Conservation (phyloP, 2,797 vertebrate genomes). For the Adrianichthys oophorus region DNA sequence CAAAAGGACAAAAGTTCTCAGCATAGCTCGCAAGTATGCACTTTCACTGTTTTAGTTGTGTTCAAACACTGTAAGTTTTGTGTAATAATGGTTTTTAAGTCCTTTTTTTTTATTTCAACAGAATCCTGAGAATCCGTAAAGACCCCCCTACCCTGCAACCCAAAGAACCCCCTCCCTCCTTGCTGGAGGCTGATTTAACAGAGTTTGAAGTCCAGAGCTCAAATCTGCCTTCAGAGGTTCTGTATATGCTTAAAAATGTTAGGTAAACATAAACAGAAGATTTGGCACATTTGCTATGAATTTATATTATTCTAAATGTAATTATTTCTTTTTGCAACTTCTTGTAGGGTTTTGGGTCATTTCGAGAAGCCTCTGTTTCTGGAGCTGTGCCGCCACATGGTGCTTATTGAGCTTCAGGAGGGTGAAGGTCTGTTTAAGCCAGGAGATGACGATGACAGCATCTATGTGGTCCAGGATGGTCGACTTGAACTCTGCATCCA, state of each 20-base stretch:
- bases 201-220: conserved; percentile 96
- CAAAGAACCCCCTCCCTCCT: conserved; percentile 92
- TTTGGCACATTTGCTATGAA: not conserved
- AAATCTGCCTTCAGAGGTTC: conserved; percentile 91
- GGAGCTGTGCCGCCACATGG: conserved; percentile 96
- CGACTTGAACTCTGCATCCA: conserved; percentile 90
- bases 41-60: not conserved
- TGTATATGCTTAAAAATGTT: conserved; percentile 99
- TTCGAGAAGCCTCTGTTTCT: conserved; percentile 97
- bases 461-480: conserved; percentile 95
- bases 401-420: conserved; percentile 91
- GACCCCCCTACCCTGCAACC: conserved; percentile 92
- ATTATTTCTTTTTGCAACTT: conserved; percentile 31
- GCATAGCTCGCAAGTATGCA: conserved; percentile 89
- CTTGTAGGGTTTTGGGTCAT: conserved; percentile 90
- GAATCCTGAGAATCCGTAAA: conserved; percentile 91
- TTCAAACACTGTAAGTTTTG: not conserved
- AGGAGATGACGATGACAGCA: conserved; percentile 91
- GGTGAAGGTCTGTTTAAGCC: conserved; percentile 90
- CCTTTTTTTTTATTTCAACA: conserved; percentile 43
- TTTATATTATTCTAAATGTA: not conserved
- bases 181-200: conserved; percentile 93
- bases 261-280: conserved; percentile 52
- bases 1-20: conserved; percentile 90
- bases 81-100: not conserved